phyloP scores from a whole-genome alignment of 2,113 vertebrate genomes.

The Leiothrix lutea region DNA sequence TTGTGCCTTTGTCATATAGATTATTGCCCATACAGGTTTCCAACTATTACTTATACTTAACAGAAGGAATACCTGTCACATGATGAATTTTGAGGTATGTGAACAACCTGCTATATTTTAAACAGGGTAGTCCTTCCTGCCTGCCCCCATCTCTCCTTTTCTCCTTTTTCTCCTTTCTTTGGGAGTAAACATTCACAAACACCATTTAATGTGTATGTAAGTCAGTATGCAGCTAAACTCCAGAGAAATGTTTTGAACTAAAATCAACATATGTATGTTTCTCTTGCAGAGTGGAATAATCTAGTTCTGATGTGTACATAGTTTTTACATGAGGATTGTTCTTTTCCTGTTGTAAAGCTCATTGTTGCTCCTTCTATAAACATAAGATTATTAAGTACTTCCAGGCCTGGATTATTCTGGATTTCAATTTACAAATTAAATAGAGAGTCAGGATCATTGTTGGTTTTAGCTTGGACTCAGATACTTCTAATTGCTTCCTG shows the following conservation, averaged over 20 bases:
- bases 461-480: background rate
- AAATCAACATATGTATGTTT: background rate
- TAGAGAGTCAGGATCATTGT: background rate
- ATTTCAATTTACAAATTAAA: background rate
- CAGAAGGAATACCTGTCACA: background rate
- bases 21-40: background rate
- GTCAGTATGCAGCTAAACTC: background rate
- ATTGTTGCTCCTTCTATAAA: background rate
- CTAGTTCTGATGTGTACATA: background rate
- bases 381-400: background rate
- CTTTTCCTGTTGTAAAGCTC: background rate
- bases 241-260: background rate
- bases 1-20: background rate
- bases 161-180: background rate
- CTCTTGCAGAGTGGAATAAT: background rate
- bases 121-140: background rate
- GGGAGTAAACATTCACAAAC: background rate
- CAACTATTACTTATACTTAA: background rate
- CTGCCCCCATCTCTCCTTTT: rapidly evolving
- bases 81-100: background rate
- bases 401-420: background rate
- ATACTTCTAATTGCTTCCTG: background rate
- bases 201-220: background rate
- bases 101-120: background rate
- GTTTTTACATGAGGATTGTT: background rate